These are phyloP conservation scores for Daubentonia madagascariensis DNA, from an alignment of 2,113 vertebrate species.

Conservation along the genomic window DNA sequence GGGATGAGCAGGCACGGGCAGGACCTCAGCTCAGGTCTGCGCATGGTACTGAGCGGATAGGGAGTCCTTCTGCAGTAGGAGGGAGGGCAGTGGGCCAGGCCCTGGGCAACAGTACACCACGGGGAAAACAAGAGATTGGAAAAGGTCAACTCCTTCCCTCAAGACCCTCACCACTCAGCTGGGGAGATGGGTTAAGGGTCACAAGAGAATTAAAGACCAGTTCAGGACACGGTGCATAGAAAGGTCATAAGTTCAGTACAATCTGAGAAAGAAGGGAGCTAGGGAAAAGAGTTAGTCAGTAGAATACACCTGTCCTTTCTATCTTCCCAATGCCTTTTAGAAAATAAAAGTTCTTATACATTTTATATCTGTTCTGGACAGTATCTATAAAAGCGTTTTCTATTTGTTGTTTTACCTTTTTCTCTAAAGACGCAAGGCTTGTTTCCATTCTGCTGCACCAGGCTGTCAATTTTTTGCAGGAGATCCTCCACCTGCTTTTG, in stretches of 20 bases:
- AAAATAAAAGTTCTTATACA: neutral
- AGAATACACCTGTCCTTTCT: neutral
- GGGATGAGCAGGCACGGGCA: neutral
- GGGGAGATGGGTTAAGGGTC: neutral
- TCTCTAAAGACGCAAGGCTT: neutral
- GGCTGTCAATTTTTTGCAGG: neutral
- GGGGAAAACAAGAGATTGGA: neutral
- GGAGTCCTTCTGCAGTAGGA: neutral
- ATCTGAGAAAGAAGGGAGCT: neutral
- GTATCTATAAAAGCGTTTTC: neutral
- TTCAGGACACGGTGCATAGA: too few species aligned
- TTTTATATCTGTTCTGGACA: too few species aligned
- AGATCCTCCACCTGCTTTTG: neutral
- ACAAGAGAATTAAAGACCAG: neutral
- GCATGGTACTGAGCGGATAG: neutral
- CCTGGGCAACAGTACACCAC: neutral
- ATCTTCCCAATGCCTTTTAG: neutral
- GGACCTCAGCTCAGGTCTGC: neutral
- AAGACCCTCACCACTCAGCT: neutral
- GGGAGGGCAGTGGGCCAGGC: neutral
- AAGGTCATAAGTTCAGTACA: neutral
- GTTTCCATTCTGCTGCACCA: neutral
- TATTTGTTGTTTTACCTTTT: neutral
- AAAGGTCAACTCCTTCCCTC: neutral
- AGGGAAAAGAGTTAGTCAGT: neutral